Evolutionary conservation across 2,113 vertebrate species (phyloP).

Genomic region (Ia io): DNA sequence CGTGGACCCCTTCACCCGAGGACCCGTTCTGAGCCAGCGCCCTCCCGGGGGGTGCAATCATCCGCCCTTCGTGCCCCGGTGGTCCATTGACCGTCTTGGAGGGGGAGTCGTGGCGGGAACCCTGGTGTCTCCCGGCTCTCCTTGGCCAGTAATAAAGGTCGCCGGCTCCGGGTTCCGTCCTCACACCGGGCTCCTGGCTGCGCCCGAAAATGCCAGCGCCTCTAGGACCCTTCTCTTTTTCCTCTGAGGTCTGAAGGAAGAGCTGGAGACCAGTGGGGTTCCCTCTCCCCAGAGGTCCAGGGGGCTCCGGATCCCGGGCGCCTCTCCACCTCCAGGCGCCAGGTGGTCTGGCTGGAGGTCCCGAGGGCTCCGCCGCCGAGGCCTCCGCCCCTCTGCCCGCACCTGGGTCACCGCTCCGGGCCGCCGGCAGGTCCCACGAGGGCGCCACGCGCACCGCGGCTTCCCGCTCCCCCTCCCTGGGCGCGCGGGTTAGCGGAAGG

Average conservation of each 20-base stretch:
- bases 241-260: slow-evolving; percentile 49
- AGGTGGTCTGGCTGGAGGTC: background rate
- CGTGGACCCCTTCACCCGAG: background rate
- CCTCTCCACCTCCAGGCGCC: slow-evolving; percentile 49
- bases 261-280: slow-evolving; percentile 38
- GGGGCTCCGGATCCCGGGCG: background rate
- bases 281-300: background rate
- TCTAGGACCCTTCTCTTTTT: background rate
- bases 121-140: slow-evolving; percentile 45
- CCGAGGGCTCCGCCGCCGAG: background rate
- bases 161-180: background rate
- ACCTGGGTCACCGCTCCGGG: background rate
- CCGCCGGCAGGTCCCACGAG: background rate
- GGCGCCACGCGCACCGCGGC: slow-evolving; percentile 74
- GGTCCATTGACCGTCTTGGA: background rate
- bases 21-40: slow-evolving; percentile 88
- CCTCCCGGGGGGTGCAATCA: slow-evolving; percentile 76
- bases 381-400: background rate
- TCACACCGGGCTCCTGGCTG: slow-evolving; percentile 38
- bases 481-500: background rate
- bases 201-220: background rate
- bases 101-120: slow-evolving; percentile 20
- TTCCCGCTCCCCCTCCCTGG: background rate
- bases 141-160: slow-evolving; percentile 65
- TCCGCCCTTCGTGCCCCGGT: slow-evolving; percentile 64